Evolutionary conservation across 2,797 vertebrate species (phyloP).

Genomic region (Acestrorhynchus altus): DNA sequence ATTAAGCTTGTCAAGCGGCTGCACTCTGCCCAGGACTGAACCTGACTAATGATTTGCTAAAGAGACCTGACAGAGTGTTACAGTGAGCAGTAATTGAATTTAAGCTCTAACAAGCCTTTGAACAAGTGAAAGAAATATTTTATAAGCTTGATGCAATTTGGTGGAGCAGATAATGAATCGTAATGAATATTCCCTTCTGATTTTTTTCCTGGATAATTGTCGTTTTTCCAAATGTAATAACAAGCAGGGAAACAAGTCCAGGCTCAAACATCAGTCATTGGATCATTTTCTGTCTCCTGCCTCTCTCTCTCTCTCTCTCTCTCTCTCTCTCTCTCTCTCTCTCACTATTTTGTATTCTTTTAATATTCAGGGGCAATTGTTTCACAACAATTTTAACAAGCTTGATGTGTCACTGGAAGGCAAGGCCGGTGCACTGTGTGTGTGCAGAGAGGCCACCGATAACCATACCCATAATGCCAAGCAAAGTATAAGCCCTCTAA

Average conservation of each 20-base stretch:
- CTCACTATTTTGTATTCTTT: constrained; percentile 62
- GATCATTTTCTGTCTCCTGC: constrained; percentile 48
- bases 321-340: constrained; percentile 53
- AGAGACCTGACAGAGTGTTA: constrained; percentile 87
- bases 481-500: constrained; percentile 17
- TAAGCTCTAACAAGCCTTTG: constrained; percentile 88
- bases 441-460: constrained; percentile 50
- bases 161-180: constrained; percentile 76
- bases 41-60: constrained; percentile 90
- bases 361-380: constrained; percentile 65
- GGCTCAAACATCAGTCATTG: constrained; percentile 52
- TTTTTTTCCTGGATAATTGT: constrained; percentile 66
- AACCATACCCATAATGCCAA: constrained; percentile 63
- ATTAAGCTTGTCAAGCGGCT: constrained; percentile 84
- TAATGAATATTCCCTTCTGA: constrained; percentile 77
- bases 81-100: constrained; percentile 88
- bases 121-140: constrained; percentile 86
- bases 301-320: constrained; percentile 48
- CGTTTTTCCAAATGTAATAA: constrained; percentile 62
- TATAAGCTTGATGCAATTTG: constrained; percentile 89
- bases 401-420: constrained; percentile 66
- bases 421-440: constrained; percentile 54
- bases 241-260: constrained; percentile 62
- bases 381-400: constrained; percentile 72
- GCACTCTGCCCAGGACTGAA: constrained; percentile 71